phyloP scores from a whole-genome alignment of 2,797 vertebrate genomes.

The Tolypeutes matacus region DNA sequence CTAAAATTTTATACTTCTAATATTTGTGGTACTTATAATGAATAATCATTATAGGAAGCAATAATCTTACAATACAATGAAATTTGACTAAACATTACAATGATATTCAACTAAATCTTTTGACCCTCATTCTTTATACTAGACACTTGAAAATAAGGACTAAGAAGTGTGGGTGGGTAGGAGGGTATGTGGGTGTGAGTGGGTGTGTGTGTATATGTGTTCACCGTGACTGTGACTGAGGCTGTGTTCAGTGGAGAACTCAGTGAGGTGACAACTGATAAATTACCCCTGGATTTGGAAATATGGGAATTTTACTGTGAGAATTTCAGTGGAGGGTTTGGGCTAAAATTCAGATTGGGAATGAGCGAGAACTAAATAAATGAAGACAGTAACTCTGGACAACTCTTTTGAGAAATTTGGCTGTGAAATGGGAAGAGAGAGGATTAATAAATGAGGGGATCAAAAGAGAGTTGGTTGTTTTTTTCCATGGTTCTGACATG shows the following conservation, averaged over 20 bases:
- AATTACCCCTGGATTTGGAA: neutral
- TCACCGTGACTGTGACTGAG: neutral
- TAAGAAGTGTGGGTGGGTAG: neutral
- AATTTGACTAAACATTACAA: neutral
- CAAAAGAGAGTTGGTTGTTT: neutral
- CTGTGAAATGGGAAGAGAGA: neutral
- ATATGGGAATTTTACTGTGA: neutral
- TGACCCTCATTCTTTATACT: neutral
- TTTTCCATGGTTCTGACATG: neutral
- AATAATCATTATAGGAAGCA: neutral
- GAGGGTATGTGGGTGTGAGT: no score
- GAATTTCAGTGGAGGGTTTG: neutral
- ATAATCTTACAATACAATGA: neutral
- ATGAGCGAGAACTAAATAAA: neutral
- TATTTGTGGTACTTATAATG: neutral
- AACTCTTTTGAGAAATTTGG: neutral
- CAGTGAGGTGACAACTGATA: neutral
- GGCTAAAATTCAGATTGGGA: neutral
- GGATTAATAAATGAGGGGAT: neutral
- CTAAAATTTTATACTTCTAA: neutral
- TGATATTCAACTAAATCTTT: constrained; percentile 20
- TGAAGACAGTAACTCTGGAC: neutral
- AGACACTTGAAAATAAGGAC: constrained; percentile 41
- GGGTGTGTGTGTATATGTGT: neutral
- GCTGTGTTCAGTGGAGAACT: neutral